Evolutionary conservation across 2,888 invertebrate genomes (phyloP).

Genomic region (Oscheius onirici): DNA sequence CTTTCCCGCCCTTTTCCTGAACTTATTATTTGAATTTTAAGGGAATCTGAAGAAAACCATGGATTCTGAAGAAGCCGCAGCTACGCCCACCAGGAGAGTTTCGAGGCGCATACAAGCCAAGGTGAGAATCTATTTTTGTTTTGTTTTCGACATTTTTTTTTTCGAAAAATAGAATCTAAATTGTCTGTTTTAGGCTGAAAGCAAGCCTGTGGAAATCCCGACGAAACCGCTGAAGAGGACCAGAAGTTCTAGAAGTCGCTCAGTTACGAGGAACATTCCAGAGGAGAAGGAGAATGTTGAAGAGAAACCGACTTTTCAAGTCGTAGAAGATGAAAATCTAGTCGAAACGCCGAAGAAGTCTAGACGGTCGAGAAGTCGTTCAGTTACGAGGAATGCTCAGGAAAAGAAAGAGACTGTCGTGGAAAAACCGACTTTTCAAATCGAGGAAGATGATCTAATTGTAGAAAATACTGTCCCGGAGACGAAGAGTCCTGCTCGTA

Average conservation of each 20-base stretch:
- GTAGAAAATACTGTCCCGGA: too few relatives aligned
- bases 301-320: background rate
- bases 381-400: background rate
- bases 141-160: too few relatives aligned
- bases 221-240: background rate
- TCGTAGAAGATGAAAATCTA: background rate
- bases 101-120: conserved; percentile 12
- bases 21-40: too few relatives aligned
- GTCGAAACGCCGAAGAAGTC: background rate
- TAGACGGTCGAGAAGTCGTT: background rate
- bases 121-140: background rate
- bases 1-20: too few relatives aligned
- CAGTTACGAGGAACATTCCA: background rate
- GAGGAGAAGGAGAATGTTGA: background rate
- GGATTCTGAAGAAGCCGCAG: too few relatives aligned
- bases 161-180: too few relatives aligned
- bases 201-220: background rate
- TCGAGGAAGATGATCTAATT: background rate
- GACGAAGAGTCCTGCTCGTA: background rate
- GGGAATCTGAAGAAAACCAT: too few relatives aligned
- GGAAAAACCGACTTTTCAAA: background rate
- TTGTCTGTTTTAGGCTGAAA: background rate
- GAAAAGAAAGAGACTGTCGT: background rate
- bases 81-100: background rate
- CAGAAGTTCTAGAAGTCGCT: background rate